Conservation (phyloP, 2,113 vertebrate species). For the cattle (Bos taurus) region ARS-UCD2.0 NC_037354.1:41713501-41714000, state of each 20-base stretch:
- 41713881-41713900: neutral
- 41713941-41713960: neutral
- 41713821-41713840: neutral
- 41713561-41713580: neutral
- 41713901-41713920: neutral
- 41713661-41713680: neutral
- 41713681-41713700: neutral
- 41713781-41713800: neutral
- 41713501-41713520: neutral
- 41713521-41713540: neutral
- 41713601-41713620: neutral
- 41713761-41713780: neutral
- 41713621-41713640: neutral
- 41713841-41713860: neutral
- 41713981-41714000: neutral
- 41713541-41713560: neutral
- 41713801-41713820: neutral
- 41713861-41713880: neutral
- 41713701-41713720: neutral
- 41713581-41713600: neutral
- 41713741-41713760: neutral
- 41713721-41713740: neutral
- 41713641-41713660: neutral
- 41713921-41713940: neutral
- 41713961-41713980: neutral